Conservation (phyloP, 2,888 invertebrate species). For the Lasioglossum malachurum region DNA sequence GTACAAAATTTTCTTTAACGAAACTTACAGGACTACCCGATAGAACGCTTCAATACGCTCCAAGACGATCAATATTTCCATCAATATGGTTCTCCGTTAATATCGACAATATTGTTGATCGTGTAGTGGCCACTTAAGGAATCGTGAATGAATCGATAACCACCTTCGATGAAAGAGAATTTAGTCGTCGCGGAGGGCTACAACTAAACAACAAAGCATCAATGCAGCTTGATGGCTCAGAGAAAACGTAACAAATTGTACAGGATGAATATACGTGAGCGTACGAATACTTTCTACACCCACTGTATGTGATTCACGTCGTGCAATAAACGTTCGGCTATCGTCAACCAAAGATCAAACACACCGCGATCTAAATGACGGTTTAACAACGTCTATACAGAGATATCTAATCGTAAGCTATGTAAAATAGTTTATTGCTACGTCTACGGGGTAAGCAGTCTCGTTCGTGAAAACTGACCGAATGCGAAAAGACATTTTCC, state of each 20-base stretch:
- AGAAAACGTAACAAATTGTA: conserved; percentile 1
- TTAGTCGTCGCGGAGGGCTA: conserved; percentile 1
- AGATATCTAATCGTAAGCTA: conserved; percentile 15
- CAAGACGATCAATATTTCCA: too few relatives aligned
- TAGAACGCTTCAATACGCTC: too few relatives aligned
- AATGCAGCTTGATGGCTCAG: background rate
- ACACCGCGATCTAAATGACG: conserved; percentile 15
- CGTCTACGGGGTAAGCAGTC: conserved; percentile 36
- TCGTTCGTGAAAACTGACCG: conserved; percentile 34
- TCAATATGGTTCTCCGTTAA: too few relatives aligned
- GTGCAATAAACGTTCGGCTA: conserved; percentile 14
- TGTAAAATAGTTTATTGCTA: conserved; percentile 55
- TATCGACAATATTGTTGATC: too few relatives aligned
- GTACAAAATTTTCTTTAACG: too few relatives aligned
- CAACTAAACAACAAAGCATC: conserved; percentile 20
- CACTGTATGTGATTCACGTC: background rate
- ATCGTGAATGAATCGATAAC: background rate
- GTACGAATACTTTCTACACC: too few relatives aligned
- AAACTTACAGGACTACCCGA: too few relatives aligned
- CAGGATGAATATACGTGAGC: background rate
- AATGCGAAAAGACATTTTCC: conserved; percentile 45
- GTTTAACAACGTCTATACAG: conserved; percentile 46
- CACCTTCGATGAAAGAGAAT: background rate
- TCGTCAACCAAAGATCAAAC: conserved; percentile 37
- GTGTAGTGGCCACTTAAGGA: background rate